A percentile compares a stretch with the other conserved stretches of the same genome.
Conservation (phyloP, 2,888 invertebrate genomes). For the Temnothorax ravouxi region DNA sequence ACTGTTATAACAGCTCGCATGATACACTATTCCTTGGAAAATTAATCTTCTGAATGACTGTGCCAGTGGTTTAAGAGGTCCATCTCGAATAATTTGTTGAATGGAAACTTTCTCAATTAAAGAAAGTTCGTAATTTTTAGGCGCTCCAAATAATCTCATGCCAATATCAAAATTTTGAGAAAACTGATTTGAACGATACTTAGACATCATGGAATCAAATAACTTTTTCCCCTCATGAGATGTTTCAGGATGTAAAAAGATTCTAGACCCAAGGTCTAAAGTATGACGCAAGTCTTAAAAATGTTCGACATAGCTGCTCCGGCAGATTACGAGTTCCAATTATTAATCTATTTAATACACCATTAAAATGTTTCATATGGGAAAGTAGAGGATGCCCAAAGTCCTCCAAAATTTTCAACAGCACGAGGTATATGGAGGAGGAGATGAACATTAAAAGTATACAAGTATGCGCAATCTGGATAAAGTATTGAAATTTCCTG, state of each 20-base stretch:
- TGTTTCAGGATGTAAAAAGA: not conserved
- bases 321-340: slow-evolving; percentile 6
- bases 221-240: not conserved
- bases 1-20: not conserved
- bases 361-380: slow-evolving; percentile 6
- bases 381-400: not conserved
- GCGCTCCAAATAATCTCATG: not conserved
- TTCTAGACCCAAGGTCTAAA: not conserved
- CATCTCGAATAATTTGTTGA: not conserved
- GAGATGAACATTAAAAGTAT: not conserved
- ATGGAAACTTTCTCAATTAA: slow-evolving; percentile 2
- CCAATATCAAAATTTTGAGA: not conserved
- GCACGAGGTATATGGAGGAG: slow-evolving; percentile 1
- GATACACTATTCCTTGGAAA: not conserved
- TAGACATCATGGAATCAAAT: slow-evolving; percentile 4
- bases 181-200: not conserved
- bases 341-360: slow-evolving; percentile 3
- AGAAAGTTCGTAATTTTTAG: not conserved
- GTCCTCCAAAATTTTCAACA: not conserved
- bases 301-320: not conserved
- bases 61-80: not conserved
- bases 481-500: not conserved
- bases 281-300: no score
- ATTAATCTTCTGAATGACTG: not conserved
- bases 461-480: not conserved